Base-by-base conservation (phyloP, 2,888 invertebrate species). In the Gortyna flavago region DNA sequence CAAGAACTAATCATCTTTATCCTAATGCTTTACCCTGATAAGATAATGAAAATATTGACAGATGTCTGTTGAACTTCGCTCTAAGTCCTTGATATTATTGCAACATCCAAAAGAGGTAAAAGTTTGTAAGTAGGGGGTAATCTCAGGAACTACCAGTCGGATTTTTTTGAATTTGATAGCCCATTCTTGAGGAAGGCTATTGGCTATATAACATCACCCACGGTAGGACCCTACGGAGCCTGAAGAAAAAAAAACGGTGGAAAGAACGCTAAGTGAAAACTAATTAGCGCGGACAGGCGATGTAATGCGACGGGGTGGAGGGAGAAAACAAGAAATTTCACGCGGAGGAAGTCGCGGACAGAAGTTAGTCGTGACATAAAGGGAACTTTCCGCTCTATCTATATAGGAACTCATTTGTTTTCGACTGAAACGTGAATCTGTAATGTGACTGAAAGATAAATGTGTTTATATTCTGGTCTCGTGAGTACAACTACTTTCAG, bases 351-450 rank as follows among this genome's bases (percentile, higher is more conserved):
- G 7, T 48, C 48, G 48, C 18, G 6, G 7, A 18, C 18, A 6
- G 48, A 48, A 48, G 48, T 18, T 48, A 48, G 48, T 54, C 54
- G 48, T 67, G 6, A 25, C 16, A 3, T 9, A 25, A 29, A 35
- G 16, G 76, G 59, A 78, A 78, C 16, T 78, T 85, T 79, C 79
- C 74, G 48, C 16, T 13, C 35, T 77, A 70, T 44, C n/a, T 38
- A 35, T 32, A 21, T 25, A 25, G n/a, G n/a, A n/a, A n/a, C 6
- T 76, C 8, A 1, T 29, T 2, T 38, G 29, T 48, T 32, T 48
- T 67, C 6, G 0, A 38, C 16, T 44, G 18, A 44, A 29, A 35
- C 69, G 48, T 77, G 76, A 29, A 75, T 25, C 25, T 18, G 18
- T 29, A 44, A 69, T 62, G 44, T 78, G 64, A 38, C 70, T 71